These are phyloP conservation scores for Odontocerum albicorne DNA, from an alignment of 2,888 invertebrate genomes.

Conservation along the genomic window DNA sequence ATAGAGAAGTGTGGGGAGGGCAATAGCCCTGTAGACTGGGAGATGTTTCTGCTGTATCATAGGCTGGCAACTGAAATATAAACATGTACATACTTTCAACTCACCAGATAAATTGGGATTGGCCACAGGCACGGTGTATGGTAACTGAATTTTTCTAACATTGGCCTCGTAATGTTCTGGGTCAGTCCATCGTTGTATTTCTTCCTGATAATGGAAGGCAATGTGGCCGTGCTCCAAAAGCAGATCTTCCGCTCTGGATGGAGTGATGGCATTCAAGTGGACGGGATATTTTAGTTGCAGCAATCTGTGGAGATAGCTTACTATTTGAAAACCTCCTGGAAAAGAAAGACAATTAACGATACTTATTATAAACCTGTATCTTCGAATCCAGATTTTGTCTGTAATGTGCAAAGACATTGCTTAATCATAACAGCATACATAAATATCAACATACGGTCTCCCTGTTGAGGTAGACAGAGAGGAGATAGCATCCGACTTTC, in stretches of 20 bases:
- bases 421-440: too few relatives aligned
- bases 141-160: constrained; percentile 84
- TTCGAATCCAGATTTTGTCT: too few relatives aligned
- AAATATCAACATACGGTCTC: too few relatives aligned
- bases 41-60: too few relatives aligned
- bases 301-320: constrained; percentile 80
- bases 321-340: constrained; percentile 77
- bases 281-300: constrained; percentile 93
- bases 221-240: constrained; percentile 79
- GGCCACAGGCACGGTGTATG: constrained; percentile 68
- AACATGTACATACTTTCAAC: too few relatives aligned
- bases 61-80: too few relatives aligned
- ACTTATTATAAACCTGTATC: too few relatives aligned
- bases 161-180: constrained; percentile 80
- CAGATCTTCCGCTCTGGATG: constrained; percentile 85
- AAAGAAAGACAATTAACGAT: background rate
- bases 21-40: too few relatives aligned
- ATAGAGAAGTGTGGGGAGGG: too few relatives aligned
- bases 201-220: constrained; percentile 76
- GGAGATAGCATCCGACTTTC: too few relatives aligned
- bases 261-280: constrained; percentile 84
- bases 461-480: too few relatives aligned
- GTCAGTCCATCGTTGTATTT: constrained; percentile 79
- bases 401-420: too few relatives aligned
- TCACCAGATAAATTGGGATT: constrained; percentile 65